Evolutionary conservation across 2,113 vertebrate genomes (phyloP).

Genomic region (Oceanodroma tethys): DNA sequence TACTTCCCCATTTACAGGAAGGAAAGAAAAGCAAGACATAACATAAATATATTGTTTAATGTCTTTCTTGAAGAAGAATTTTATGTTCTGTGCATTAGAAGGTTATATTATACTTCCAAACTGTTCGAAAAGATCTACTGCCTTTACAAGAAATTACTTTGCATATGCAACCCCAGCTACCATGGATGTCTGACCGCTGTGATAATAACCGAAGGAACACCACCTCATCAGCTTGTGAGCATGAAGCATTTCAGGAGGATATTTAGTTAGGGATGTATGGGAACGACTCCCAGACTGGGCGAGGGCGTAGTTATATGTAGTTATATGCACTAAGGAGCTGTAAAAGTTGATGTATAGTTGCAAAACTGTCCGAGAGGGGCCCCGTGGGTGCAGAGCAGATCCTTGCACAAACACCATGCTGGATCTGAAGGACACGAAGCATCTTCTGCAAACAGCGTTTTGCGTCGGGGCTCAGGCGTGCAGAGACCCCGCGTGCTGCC

Average conservation of each 20-base stretch:
- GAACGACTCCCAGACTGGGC: not conserved
- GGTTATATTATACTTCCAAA: not conserved
- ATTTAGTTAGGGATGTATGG: not conserved
- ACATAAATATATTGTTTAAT: not conserved
- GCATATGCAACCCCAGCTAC: not conserved
- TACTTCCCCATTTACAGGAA: not conserved
- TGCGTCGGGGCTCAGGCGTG: fast-evolving
- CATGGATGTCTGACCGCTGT: not conserved
- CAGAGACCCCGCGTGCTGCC: fast-evolving
- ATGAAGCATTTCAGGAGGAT: not conserved
- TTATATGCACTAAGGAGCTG: not conserved
- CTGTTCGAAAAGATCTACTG: not conserved
- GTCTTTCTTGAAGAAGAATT: not conserved
- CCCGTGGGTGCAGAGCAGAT: not conserved
- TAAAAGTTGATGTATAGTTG: not conserved
- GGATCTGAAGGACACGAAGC: not conserved
- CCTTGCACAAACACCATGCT: not conserved
- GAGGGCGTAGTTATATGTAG: not conserved
- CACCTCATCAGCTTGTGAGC: not conserved
- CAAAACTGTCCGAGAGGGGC: not conserved
- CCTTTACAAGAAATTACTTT: not conserved
- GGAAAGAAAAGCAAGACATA: not conserved
- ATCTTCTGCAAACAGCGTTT: not conserved
- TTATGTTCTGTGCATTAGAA: not conserved
- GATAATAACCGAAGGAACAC: not conserved